Evolutionary conservation across 2,797 vertebrate species (phyloP), one percentile per base, ranked within the genome.

Genomic region (Enteromius anoplus): DNA sequence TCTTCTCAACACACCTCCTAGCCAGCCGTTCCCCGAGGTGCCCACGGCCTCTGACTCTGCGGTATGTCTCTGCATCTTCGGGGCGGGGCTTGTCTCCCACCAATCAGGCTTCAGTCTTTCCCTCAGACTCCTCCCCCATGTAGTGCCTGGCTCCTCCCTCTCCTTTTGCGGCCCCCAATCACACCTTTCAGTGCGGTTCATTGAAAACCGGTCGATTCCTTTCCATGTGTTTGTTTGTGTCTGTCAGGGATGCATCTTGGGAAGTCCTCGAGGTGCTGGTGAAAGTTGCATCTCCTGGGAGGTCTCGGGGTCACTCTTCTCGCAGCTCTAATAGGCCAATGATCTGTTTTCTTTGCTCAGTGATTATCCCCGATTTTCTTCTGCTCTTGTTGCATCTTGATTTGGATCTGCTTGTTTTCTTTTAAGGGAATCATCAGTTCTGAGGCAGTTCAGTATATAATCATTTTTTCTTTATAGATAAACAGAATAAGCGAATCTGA

Each of bases 11-110:
- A 96, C 95, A 95, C 91, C 91, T 90, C 92, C 93, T 93, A 94
- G 92, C 93, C 95, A 95, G 95, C 95, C 92, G 91, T 95, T 94
- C 89, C 92, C 94, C 87, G 95, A 96, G 91, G 92, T 90, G 93
- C 91, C 92, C 91, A 93, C 93, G 87, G 87, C 93, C 92, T 95
- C 95, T 93, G 95, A 96, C 93, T 95, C 95, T 91, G 95, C 92
- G 94, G 96, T 97, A 96, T 88, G 94, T 97, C 92, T 92, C 91
- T 90, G 91, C 83, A 87, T 89, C 87, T 90, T 91, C 85, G 71
- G 86, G 89, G 89, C 84, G 89, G 90, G 91, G 89, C 88, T 89
- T 26, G n/a, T 79, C 76, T 84, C 65, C 84, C 77, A 86, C 78
- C 85, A 87, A 88, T 90, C 83, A 87, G 89, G 88, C 82, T 85